A percentile compares a stretch with the other conserved stretches of the same genome.
These are phyloP conservation scores for Allolobophora icterica DNA, from an alignment of 2,888 invertebrate species.

Conservation along the genomic window DNA sequence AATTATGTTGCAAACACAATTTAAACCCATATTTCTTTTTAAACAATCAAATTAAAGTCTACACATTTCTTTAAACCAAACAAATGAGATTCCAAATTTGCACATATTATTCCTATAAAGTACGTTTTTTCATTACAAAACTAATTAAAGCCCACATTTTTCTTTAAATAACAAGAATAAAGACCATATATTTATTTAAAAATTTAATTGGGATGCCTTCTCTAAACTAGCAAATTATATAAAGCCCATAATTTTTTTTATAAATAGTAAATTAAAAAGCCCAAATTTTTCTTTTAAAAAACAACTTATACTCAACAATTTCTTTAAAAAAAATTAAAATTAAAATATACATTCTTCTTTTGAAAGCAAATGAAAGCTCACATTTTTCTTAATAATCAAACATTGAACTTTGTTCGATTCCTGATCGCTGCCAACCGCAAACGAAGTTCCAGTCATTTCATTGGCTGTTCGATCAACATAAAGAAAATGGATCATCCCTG, in stretches of 20 bases:
- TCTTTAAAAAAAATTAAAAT: not conserved
- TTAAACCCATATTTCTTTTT: not conserved
- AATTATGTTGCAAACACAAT: not conserved
- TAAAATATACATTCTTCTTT: not conserved
- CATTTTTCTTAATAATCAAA: conserved; percentile 12
- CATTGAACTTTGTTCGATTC: not conserved
- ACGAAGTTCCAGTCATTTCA: not conserved
- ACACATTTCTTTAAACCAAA: not conserved
- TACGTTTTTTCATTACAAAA: no score
- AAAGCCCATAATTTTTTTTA: not conserved
- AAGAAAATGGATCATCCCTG: conserved; percentile 10
- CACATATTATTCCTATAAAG: not conserved
- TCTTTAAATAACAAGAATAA: no score
- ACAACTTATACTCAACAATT: not conserved
- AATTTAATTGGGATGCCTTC: not conserved
- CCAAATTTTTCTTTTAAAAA: no score
- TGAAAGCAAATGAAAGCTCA: not conserved
- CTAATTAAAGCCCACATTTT: no score
- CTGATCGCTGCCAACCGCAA: conserved; percentile 7
- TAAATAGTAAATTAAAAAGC: not conserved
- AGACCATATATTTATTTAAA: not conserved
- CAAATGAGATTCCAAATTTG: not conserved
- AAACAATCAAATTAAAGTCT: not conserved
- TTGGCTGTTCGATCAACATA: conserved; percentile 22
- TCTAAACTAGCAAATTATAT: no score